phyloP scores from a whole-genome alignment of 2,888 invertebrate genomes.

The Parapristionchus giblindavisi region DNA sequence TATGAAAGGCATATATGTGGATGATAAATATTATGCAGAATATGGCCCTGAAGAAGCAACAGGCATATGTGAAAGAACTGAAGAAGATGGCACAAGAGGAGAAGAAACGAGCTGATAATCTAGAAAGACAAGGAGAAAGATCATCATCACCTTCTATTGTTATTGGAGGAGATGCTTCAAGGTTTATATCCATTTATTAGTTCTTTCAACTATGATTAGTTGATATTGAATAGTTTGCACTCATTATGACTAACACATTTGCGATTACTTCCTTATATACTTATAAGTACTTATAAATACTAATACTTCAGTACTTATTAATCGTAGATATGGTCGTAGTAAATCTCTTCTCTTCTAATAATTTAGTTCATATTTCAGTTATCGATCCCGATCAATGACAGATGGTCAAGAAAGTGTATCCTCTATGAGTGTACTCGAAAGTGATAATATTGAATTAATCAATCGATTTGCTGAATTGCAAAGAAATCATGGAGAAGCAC shows the following conservation, averaged over 20 bases:
- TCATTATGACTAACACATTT: no score
- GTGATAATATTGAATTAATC: constrained; percentile 72
- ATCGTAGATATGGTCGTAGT: no score
- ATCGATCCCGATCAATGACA: constrained; percentile 38
- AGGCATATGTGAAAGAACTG: constrained; percentile 49
- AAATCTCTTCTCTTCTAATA: not conserved
- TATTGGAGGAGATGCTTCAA: not conserved
- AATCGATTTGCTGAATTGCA: constrained; percentile 71
- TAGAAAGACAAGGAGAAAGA: constrained; percentile 40
- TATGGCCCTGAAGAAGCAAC: constrained; percentile 50
- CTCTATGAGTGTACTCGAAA: constrained; percentile 67
- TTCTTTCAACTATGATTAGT: no score
- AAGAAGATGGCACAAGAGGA: constrained; percentile 54
- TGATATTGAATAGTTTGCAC: no score
- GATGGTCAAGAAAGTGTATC: constrained; percentile 58
- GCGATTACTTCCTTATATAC: no score
- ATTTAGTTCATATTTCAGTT: not conserved
- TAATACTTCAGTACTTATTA: no score
- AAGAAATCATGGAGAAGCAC: constrained; percentile 72
- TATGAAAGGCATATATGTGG: no score
- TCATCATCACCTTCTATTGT: constrained; percentile 41
- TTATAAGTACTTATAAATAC: no score
- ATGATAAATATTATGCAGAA: no score
- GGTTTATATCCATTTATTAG: no score
- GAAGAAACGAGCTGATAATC: constrained; percentile 46